These are phyloP conservation scores for Drosophila neocordata DNA, from an alignment of 1,140 invertebrate species.

Conservation along the genomic window DNA sequence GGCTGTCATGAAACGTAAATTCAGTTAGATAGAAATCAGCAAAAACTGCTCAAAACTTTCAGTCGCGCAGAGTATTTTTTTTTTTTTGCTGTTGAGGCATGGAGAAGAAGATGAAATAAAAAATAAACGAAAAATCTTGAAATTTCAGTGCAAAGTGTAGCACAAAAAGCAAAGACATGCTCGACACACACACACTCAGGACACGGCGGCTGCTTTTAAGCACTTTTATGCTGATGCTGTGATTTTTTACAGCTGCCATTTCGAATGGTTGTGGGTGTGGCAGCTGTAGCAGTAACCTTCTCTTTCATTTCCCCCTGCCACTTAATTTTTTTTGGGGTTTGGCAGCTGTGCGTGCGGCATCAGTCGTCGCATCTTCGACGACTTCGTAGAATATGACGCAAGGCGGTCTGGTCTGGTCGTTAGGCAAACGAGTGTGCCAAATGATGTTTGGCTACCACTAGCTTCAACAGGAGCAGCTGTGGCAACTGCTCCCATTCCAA, in stretches of 20 bases:
- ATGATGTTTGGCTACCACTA: conserved; percentile 70
- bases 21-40: conserved; percentile 38
- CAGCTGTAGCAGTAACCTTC: conserved; percentile 10
- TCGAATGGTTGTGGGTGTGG: conserved; percentile 17
- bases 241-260: conserved; percentile 81
- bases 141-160: conserved; percentile 61
- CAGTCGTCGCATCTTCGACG: conserved; percentile 51
- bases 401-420: conserved; percentile 58
- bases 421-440: conserved; percentile 65
- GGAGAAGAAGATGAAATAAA: neutral
- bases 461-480: conserved; percentile 35
- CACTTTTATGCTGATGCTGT: conserved; percentile 81
- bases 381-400: conserved; percentile 46
- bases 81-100: neutral
- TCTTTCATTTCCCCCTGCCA: conserved; percentile 4
- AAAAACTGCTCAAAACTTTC: conserved; percentile 57
- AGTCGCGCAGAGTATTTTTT: conserved; percentile 9
- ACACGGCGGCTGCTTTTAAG: conserved; percentile 77
- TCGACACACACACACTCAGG: conserved; percentile 34
- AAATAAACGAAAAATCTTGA: conserved; percentile 43
- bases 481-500: conserved; percentile 1
- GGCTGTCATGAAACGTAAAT: conserved; percentile 22
- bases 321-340: neutral
- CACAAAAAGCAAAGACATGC: conserved; percentile 59
- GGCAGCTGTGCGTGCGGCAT: conserved; percentile 53